phyloP scores from a whole-genome alignment of 2,888 invertebrate species.

The Lymantria dispar region DNA sequence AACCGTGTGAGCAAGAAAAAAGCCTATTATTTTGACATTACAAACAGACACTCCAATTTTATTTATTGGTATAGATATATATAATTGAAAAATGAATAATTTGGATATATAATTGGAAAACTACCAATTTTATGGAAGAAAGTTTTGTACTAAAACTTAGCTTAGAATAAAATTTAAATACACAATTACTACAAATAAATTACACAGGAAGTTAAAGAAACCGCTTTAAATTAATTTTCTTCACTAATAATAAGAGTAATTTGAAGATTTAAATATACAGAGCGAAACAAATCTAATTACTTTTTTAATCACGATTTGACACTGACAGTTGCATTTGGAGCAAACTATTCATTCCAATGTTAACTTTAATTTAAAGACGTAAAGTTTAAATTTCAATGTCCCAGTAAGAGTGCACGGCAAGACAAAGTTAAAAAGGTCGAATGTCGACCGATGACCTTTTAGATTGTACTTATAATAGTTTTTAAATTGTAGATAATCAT shows the following conservation, averaged over 20 bases:
- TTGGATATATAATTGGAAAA: too few relatives aligned
- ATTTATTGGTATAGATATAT: too few relatives aligned
- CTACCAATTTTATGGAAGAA: too few relatives aligned
- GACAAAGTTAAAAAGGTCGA: slow-evolving; percentile 21
- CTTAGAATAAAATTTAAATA: too few relatives aligned
- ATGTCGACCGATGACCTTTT: slow-evolving; percentile 28
- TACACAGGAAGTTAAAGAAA: too few relatives aligned
- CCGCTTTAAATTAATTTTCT: too few relatives aligned
- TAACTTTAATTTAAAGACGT: neutral
- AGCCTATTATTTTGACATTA: too few relatives aligned
- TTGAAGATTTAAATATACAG: slow-evolving; percentile 5
- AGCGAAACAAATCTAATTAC: slow-evolving; percentile 23
- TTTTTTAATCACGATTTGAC: neutral
- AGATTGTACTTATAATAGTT: slow-evolving; percentile 12
- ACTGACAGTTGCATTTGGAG: slow-evolving; percentile 1
- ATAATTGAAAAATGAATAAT: too few relatives aligned
- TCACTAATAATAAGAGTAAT: neutral
- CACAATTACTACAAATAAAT: too few relatives aligned
- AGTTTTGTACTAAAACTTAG: too few relatives aligned
- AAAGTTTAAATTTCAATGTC: neutral
- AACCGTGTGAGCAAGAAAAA: too few relatives aligned
- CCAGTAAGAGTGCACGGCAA: neutral
- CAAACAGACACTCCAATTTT: too few relatives aligned
- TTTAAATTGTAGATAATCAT: neutral
- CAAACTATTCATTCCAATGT: neutral